Evolutionary conservation across 2,113 vertebrate genomes (phyloP), one percentile per base, ranked within the genome.

Genomic region (Galbula dea): DNA sequence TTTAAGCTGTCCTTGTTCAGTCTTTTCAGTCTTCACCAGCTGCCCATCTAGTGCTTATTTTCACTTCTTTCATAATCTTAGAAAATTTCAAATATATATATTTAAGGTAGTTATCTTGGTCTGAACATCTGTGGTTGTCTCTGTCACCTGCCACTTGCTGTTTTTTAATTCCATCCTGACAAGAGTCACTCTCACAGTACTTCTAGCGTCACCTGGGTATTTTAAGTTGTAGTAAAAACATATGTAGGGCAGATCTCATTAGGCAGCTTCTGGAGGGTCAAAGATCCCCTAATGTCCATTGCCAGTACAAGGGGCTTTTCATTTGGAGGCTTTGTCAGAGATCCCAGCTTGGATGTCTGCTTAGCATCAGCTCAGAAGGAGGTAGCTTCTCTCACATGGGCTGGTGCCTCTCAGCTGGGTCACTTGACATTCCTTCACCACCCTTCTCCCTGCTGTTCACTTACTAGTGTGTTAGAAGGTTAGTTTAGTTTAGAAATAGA

Each of bases 231-330:
- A 34, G 36, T 54, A 66, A 83, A 88, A 83, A 41, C 30, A 49
- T 26, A 2, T 36, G 20, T 24, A n/a, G 37, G 7, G 12, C 34
- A 81, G 51, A 59, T 68, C 48, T 72, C 18, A 62, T 46, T 32
- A 30, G 54, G 37, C 32, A 43, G 22, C 10, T 80, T 79, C 32
- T 19, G 58, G 34, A 46, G 36, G 8, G 37, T 63, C 34, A 55
- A 34, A 39, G 27, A 77, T 39, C 27, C 22, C 6, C 63, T 46
- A 81, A 21, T 89, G 6, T 29, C 19, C 6, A 15, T 46, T 71
- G 48, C 62, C 29, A 63, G 0, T 34, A 32, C 0, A 2, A 49
- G 48, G 76, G 32, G 3, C 1, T 4, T 83, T 76, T 55, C 19
- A 13, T 74, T 46, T 30, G 30, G 59, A 77, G 48, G 24, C n/a